A percentile compares a stretch with the other conserved stretches of the same genome.
phyloP scores from a whole-genome alignment of 2,113 vertebrate species.

The Willisornis vidua region DNA sequence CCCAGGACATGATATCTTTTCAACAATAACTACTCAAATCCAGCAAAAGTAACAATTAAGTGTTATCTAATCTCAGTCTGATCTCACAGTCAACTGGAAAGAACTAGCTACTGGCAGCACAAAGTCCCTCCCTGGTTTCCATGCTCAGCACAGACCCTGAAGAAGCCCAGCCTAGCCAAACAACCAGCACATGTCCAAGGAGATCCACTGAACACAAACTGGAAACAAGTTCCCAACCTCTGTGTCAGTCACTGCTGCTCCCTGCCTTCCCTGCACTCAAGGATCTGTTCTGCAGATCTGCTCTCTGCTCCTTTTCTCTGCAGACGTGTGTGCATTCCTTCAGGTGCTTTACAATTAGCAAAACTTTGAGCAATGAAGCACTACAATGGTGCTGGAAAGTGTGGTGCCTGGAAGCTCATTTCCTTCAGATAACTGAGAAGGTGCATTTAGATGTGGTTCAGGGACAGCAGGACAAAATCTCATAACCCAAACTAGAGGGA shows the following conservation, averaged over 20 bases:
- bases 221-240: neutral
- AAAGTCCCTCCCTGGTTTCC: neutral
- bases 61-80: neutral
- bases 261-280: neutral
- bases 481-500: neutral
- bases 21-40: neutral
- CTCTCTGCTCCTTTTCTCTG: neutral
- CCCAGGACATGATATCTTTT: neutral
- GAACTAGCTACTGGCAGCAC: neutral
- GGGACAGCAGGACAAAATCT: neutral
- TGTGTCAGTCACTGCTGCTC: neutral
- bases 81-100: neutral
- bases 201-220: neutral
- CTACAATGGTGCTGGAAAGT: neutral
- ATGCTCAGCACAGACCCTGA: neutral
- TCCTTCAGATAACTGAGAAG: neutral
- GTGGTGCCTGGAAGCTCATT: neutral
- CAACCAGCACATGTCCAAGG: neutral
- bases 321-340: fast-evolving
- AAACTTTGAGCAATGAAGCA: neutral
- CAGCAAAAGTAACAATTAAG: neutral
- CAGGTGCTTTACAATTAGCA: neutral
- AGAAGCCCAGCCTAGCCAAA: neutral
- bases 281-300: neutral
- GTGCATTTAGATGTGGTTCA: neutral